A percentile compares a stretch with the other conserved stretches of the same genome.
Conservation (phyloP, 1,140 invertebrate genomes). For the Aethina tumida region DNA sequence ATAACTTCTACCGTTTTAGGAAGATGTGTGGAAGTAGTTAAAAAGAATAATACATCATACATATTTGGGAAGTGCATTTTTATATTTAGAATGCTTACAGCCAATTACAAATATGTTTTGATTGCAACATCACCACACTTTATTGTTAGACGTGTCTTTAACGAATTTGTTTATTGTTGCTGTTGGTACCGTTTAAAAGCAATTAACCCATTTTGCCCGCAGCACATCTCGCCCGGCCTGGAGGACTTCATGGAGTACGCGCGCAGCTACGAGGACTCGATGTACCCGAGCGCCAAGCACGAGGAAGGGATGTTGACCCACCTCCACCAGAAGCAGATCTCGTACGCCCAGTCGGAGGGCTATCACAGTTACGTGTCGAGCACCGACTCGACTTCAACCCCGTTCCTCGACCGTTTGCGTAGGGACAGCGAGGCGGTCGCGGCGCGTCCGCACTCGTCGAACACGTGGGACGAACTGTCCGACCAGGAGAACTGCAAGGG, state of each 20-base stretch:
- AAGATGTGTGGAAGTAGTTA: no score
- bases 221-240: conserved; percentile 27
- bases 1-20: no score
- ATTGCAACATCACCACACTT: no score
- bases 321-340: conserved; percentile 63
- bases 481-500: conserved; percentile 38
- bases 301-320: conserved; percentile 37
- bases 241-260: conserved; percentile 38
- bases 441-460: conserved; percentile 35
- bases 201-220: conserved; percentile 15
- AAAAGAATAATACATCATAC: no score
- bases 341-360: conserved; percentile 71
- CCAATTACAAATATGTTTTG: no score
- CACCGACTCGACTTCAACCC: conserved; percentile 68
- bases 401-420: conserved; percentile 59
- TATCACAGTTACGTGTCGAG: conserved; percentile 75
- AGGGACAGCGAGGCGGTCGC: conserved; percentile 51
- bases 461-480: conserved; percentile 41
- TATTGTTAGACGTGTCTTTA: no score
- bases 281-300: conserved; percentile 27
- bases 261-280: conserved; percentile 39
- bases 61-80: no score
- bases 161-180: no score
- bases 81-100: no score
- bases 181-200: conserved; percentile 3